phyloP scores from a whole-genome alignment of 2,888 invertebrate species.

The Oconnorella tubifera region DNA sequence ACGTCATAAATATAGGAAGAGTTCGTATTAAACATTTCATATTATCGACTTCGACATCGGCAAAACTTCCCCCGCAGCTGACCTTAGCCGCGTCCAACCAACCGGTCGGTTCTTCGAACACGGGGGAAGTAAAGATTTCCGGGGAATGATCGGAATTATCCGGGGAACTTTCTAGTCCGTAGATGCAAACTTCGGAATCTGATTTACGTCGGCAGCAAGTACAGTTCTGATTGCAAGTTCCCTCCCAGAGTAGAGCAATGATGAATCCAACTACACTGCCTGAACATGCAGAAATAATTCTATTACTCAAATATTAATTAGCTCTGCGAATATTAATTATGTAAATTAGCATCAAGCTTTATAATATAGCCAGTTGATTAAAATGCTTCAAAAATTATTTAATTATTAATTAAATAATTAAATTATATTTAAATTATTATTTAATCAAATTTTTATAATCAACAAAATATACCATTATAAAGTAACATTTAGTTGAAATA shows the following conservation, averaged over 20 bases:
- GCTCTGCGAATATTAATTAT: too few relatives aligned
- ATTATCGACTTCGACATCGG: conserved; percentile 40
- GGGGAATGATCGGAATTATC: neutral
- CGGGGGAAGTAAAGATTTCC: neutral
- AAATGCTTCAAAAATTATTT: too few relatives aligned
- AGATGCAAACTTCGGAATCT: neutral
- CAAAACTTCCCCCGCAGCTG: conserved; percentile 40
- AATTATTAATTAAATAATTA: too few relatives aligned
- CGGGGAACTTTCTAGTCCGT: neutral
- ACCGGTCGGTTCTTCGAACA: neutral
- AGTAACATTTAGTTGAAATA: too few relatives aligned
- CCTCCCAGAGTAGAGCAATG: neutral
- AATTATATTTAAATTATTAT: too few relatives aligned
- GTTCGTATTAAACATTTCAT: conserved; percentile 15
- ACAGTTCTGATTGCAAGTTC: neutral
- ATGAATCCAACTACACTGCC: conserved; percentile 3
- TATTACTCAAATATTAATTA: too few relatives aligned
- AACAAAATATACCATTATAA: too few relatives aligned
- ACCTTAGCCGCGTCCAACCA: conserved; percentile 34
- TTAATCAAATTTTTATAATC: too few relatives aligned
- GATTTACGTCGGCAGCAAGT: neutral
- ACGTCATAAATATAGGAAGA: conserved; percentile 13
- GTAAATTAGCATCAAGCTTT: too few relatives aligned
- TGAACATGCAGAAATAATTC: neutral
- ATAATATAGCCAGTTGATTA: too few relatives aligned